A percentile compares a stretch with the other conserved stretches of the same genome.
These are phyloP conservation scores for Lipophrys pholis DNA, from an alignment of 2,113 vertebrate genomes.

Conservation along the genomic window DNA sequence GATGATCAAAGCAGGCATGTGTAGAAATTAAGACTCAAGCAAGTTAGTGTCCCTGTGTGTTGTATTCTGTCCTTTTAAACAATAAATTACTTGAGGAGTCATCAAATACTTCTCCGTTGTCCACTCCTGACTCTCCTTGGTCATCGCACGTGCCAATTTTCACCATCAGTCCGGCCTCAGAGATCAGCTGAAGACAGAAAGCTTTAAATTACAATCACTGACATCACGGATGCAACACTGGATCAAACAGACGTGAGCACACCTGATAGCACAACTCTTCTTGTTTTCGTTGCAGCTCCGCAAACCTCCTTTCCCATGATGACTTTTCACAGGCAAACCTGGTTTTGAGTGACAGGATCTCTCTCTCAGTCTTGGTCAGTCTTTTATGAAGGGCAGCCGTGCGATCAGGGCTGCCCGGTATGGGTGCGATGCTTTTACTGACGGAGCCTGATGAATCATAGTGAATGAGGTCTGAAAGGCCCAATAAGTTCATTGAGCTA, in stretches of 20 bases:
- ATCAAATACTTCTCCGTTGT: constrained; percentile 60
- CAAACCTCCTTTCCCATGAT: constrained; percentile 86
- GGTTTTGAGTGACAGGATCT: constrained; percentile 82
- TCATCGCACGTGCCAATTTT: constrained; percentile 30
- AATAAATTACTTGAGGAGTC: constrained; percentile 62
- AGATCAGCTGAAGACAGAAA: constrained; percentile 52
- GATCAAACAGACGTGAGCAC: constrained; percentile 4
- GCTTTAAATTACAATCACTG: not conserved
- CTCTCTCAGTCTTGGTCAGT: constrained; percentile 81
- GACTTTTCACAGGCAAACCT: constrained; percentile 83
- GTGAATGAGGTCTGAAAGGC: not conserved
- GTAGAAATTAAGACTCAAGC: not conserved
- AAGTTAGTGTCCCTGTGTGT: not conserved
- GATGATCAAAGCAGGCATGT: not conserved
- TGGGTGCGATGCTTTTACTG: constrained; percentile 47
- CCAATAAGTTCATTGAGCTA: not conserved
- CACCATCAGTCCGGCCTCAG: constrained; percentile 52
- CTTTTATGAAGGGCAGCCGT: constrained; percentile 69
- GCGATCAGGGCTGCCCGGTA: constrained; percentile 53
- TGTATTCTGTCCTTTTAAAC: not conserved
- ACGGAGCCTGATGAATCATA: constrained; percentile 40
- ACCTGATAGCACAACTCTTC: constrained; percentile 81
- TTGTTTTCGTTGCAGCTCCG: constrained; percentile 84
- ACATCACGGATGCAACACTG: not conserved
- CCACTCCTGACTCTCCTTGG: constrained; percentile 39